Evolutionary conservation across 2,888 invertebrate genomes (phyloP).

Genomic region (Drosophila anomelani): DNA sequence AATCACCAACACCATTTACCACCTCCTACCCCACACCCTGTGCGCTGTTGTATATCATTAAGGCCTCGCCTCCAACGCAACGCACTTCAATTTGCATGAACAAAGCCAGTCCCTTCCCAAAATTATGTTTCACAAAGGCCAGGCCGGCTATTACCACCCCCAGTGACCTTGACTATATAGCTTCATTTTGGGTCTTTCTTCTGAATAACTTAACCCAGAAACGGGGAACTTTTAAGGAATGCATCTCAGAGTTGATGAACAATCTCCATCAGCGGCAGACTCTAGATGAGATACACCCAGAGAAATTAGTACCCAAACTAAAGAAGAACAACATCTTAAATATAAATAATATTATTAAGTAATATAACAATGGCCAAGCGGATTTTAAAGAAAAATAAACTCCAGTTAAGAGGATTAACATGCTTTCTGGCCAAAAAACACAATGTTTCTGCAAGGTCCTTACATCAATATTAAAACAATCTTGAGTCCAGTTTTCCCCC

Average conservation of each 20-base stretch:
- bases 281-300: slow-evolving; percentile 4
- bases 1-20: slow-evolving; percentile 10
- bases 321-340: neutral
- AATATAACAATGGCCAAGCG: neutral
- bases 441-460: slow-evolving; percentile 11
- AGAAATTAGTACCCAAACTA: neutral
- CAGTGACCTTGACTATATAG: slow-evolving; percentile 62
- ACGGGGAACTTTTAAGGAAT: slow-evolving; percentile 36
- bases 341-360: neutral
- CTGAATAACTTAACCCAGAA: slow-evolving; percentile 60
- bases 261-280: slow-evolving; percentile 62
- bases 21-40: too few species aligned
- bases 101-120: slow-evolving; percentile 58
- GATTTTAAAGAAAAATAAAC: neutral
- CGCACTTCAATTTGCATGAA: slow-evolving; percentile 79
- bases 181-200: slow-evolving; percentile 60
- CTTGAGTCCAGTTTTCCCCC: slow-evolving; percentile 10
- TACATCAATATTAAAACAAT: slow-evolving; percentile 22
- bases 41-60: slow-evolving; percentile 72
- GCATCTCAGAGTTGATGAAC: slow-evolving; percentile 52
- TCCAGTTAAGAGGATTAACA: slow-evolving; percentile 2
- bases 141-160: neutral
- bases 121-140: slow-evolving; percentile 25
- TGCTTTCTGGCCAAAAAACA: too few species aligned
- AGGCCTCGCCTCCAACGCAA: slow-evolving; percentile 45